These are phyloP conservation scores for Megathymus violae DNA, from an alignment of 1,140 invertebrate genomes.

Conservation along the genomic window DNA sequence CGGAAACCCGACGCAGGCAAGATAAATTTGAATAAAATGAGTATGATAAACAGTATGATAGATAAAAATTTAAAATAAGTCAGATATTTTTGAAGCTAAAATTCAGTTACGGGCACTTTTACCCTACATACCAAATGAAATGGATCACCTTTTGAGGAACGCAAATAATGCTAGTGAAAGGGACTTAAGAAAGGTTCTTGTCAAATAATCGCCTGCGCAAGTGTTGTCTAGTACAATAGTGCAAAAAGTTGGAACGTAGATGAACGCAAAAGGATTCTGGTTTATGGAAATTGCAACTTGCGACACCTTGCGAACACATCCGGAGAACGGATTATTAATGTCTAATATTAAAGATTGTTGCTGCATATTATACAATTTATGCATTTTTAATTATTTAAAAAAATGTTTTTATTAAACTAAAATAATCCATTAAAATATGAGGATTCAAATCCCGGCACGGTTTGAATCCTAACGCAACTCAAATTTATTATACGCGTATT, in stretches of 20 bases:
- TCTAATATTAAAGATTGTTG: background rate
- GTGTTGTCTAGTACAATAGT: slow-evolving; percentile 47
- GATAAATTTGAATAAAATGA: too few species aligned
- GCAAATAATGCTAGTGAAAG: slow-evolving; percentile 58
- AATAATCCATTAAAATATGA: too few species aligned
- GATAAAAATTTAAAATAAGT: too few species aligned
- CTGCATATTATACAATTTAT: too few species aligned
- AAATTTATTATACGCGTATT: too few species aligned
- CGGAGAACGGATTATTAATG: background rate
- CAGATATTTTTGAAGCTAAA: too few species aligned
- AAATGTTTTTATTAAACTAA: too few species aligned
- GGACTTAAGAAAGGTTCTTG: slow-evolving; percentile 57
- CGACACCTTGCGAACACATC: slow-evolving; percentile 13
- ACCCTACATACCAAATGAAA: slow-evolving; percentile 44
- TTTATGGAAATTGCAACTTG: slow-evolving; percentile 10
- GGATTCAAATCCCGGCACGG: too few species aligned
- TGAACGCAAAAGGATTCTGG: slow-evolving; percentile 45
- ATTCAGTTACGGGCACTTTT: slow-evolving; percentile 27
- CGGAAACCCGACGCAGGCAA: too few species aligned
- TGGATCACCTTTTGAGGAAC: slow-evolving; percentile 62
- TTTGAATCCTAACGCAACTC: too few species aligned
- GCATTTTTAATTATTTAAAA: too few species aligned
- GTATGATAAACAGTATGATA: too few species aligned
- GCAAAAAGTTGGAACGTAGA: slow-evolving; percentile 47
- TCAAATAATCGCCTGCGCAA: slow-evolving; percentile 68